Conservation (phyloP, 2,797 vertebrate genomes). For the Spondyliosoma cantharus region DNA sequence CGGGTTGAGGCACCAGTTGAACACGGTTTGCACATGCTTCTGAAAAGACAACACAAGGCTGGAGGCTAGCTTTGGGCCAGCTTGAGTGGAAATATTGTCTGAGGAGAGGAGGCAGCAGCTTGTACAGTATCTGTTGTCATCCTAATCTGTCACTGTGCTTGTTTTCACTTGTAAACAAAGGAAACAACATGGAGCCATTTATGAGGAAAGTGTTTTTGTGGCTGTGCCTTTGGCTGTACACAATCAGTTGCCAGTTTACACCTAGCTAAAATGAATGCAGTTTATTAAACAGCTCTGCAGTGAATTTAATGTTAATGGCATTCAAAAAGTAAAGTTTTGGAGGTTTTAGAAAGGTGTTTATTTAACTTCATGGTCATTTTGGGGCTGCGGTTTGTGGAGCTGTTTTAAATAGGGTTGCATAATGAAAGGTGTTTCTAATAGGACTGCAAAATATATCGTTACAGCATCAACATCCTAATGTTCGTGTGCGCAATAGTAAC, state of each 20-base stretch:
- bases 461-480: no score
- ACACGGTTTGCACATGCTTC: constrained; percentile 19
- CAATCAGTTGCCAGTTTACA: background rate
- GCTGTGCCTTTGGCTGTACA: background rate
- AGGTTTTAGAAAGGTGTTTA: background rate
- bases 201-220: constrained; percentile 4
- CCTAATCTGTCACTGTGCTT: background rate
- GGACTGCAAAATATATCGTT: no score
- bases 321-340: no score
- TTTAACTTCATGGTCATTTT: background rate
- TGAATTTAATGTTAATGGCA: background rate
- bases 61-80: constrained; percentile 9
- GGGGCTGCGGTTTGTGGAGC: background rate
- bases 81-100: constrained; percentile 30
- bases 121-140: constrained; percentile 19
- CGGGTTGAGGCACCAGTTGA: constrained; percentile 33
- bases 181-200: constrained; percentile 9
- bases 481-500: no score
- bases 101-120: constrained; percentile 8
- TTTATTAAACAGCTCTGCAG: background rate
- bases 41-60: constrained; percentile 22
- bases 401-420: background rate
- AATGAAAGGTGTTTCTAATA: no score
- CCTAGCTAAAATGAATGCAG: background rate
- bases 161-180: constrained; percentile 25